Conservation (phyloP, 2,888 invertebrate species). For the Eupeodes latifasciatus region DNA sequence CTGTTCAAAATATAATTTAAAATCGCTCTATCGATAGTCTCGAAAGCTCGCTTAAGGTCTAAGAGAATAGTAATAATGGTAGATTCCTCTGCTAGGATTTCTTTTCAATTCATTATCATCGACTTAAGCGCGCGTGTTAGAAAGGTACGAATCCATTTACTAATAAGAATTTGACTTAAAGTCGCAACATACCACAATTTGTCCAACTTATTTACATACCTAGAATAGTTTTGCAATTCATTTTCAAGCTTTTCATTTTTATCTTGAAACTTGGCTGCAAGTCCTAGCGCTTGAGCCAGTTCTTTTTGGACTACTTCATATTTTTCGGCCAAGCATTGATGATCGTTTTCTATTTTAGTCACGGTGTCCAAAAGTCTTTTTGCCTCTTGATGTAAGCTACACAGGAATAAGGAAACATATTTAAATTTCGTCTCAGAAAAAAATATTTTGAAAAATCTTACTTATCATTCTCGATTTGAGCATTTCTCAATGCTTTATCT, state of each 20-base stretch:
- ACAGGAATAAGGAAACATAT: neutral
- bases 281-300: slow-evolving; percentile 88
- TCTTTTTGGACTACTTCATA: slow-evolving; percentile 88
- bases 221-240: slow-evolving; percentile 84
- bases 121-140: too few species aligned
- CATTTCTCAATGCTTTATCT: slow-evolving; percentile 88
- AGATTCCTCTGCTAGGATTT: too few species aligned
- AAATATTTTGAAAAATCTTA: slow-evolving; percentile 78
- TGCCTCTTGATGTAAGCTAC: slow-evolving; percentile 79
- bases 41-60: too few species aligned
- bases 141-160: too few species aligned
- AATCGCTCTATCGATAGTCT: too few species aligned
- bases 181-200: neutral
- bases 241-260: slow-evolving; percentile 86
- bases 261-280: slow-evolving; percentile 89
- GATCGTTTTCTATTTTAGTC: slow-evolving; percentile 81
- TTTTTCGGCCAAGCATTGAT: slow-evolving; percentile 84
- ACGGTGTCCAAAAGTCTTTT: slow-evolving; percentile 78
- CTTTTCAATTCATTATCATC: too few species aligned
- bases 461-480: slow-evolving; percentile 88
- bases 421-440: neutral
- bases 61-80: too few species aligned
- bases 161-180: too few species aligned
- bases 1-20: too few species aligned
- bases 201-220: slow-evolving; percentile 64